A percentile compares a stretch with the other conserved stretches of the same genome.
These are phyloP conservation scores for Drosophila cognata DNA, from an alignment of 2,888 invertebrate genomes.

Conservation along the genomic window DNA sequence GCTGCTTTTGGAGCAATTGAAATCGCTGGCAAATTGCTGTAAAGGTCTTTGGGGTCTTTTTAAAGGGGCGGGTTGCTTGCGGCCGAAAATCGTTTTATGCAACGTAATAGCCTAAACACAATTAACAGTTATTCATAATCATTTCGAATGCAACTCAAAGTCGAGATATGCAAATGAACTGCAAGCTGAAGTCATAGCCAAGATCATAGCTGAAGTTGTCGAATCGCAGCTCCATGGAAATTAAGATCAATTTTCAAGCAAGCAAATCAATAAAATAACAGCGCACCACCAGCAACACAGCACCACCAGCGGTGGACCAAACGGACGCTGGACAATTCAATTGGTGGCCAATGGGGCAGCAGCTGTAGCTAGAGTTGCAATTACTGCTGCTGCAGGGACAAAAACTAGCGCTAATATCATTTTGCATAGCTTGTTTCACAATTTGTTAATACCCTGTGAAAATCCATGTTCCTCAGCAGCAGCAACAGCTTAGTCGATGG, in stretches of 20 bases:
- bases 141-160: slow-evolving; percentile 34
- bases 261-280: slow-evolving; percentile 69
- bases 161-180: slow-evolving; percentile 59
- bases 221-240: slow-evolving; percentile 45
- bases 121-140: slow-evolving; percentile 70
- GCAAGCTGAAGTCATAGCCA: slow-evolving; percentile 20
- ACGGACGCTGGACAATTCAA: slow-evolving; percentile 70
- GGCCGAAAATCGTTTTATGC: slow-evolving; percentile 46
- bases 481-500: background rate
- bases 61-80: slow-evolving; percentile 5
- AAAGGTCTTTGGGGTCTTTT: slow-evolving; percentile 29
- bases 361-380: slow-evolving; percentile 30
- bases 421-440: slow-evolving; percentile 38
- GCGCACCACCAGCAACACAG: slow-evolving; percentile 17
- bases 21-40: slow-evolving; percentile 30
- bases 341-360: slow-evolving; percentile 51
- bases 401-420: slow-evolving; percentile 49
- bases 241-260: slow-evolving; percentile 70
- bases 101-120: slow-evolving; percentile 64
- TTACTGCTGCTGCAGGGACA: slow-evolving; percentile 59
- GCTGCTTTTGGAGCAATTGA: background rate
- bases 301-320: slow-evolving; percentile 20
- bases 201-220: slow-evolving; percentile 37
- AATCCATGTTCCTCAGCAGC: background rate
- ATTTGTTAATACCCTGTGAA: slow-evolving; percentile 13